Evolutionary conservation across 2,113 vertebrate genomes (phyloP).

Genomic region (Odobenus rosmarus): DNA sequence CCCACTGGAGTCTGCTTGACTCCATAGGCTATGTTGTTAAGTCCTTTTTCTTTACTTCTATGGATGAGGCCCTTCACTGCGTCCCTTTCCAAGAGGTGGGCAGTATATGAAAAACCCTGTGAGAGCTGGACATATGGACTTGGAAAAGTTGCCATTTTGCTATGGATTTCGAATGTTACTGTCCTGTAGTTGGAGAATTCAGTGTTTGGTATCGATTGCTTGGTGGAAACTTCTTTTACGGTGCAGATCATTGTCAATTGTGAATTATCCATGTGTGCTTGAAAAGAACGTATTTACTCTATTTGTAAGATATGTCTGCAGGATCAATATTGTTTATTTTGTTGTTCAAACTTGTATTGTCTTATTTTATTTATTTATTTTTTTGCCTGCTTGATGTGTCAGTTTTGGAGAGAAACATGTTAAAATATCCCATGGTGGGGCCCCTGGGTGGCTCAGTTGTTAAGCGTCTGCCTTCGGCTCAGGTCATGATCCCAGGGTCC

Average conservation of each 20-base stretch:
- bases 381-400: neutral
- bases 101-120: neutral
- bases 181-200: constrained; percentile 28
- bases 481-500: no score
- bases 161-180: constrained; percentile 53
- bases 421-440: neutral
- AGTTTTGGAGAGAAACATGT: constrained; percentile 35
- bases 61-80: neutral
- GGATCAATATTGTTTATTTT: constrained; percentile 62
- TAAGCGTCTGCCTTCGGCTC: no score
- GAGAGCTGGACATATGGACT: neutral
- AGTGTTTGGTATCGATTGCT: neutral
- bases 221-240: constrained; percentile 45
- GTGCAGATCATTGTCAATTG: constrained; percentile 33
- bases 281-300: constrained; percentile 39
- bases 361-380: neutral
- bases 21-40: neutral
- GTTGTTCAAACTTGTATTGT: constrained; percentile 27
- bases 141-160: constrained; percentile 34
- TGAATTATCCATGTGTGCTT: constrained; percentile 17
- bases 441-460: no score
- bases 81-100: neutral
- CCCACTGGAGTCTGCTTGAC: neutral
- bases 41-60: neutral
- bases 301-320: neutral